These are phyloP conservation scores for Leiothrix lutea DNA, from an alignment of 2,113 vertebrate genomes.

Conservation along the genomic window DNA sequence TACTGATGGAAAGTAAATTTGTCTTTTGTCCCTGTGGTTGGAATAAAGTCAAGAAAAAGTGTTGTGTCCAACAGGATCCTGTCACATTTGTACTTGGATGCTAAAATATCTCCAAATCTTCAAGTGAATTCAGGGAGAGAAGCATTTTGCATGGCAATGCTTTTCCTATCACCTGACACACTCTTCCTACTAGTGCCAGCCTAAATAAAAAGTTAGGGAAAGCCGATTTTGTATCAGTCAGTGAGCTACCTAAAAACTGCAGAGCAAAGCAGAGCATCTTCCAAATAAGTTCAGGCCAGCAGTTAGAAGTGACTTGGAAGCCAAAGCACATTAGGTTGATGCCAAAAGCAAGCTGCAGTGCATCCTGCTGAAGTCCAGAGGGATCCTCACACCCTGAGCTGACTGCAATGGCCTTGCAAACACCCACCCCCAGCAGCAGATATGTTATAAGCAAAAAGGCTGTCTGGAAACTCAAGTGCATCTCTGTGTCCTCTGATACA, in stretches of 20 bases:
- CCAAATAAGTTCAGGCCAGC: neutral
- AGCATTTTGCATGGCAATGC: neutral
- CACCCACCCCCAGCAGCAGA: neutral
- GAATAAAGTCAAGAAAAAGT: neutral
- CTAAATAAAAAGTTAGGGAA: neutral
- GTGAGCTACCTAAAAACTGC: neutral
- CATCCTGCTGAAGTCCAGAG: neutral
- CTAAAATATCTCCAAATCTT: neutral
- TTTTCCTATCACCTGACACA: neutral
- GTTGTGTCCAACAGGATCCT: neutral
- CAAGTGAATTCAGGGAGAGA: neutral
- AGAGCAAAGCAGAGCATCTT: neutral
- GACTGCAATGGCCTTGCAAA: neutral
- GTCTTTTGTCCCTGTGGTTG: neutral
- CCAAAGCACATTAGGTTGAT: fast-evolving
- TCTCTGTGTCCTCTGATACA: neutral
- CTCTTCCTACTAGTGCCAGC: neutral
- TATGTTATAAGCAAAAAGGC: neutral
- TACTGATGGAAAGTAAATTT: neutral
- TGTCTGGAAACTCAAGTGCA: neutral
- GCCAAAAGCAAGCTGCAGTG: neutral
- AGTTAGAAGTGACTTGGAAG: neutral
- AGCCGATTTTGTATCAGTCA: neutral
- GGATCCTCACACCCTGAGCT: neutral
- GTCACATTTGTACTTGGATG: neutral